Conservation (phyloP, 2,888 invertebrate species). For the Hypsopygia costalis region DNA sequence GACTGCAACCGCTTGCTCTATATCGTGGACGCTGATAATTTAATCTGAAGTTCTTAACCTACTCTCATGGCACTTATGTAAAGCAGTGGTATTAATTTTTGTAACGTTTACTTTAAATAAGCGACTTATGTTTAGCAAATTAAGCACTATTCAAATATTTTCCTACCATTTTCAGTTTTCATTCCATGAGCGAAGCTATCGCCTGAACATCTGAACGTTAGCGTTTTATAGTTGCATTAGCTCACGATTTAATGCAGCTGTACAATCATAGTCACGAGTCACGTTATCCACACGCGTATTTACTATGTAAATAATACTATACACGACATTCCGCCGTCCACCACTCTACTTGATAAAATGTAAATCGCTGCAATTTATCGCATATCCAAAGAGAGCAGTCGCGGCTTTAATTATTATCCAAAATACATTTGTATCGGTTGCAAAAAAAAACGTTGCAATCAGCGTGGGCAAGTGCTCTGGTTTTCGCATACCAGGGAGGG, state of each 20-base stretch:
- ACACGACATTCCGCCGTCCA: slow-evolving; percentile 46
- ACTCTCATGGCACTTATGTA: background rate
- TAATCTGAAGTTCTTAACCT: slow-evolving; percentile 14
- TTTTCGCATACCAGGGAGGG: slow-evolving; percentile 24
- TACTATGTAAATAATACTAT: slow-evolving; percentile 58
- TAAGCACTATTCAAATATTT: background rate
- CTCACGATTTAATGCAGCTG: slow-evolving; percentile 57
- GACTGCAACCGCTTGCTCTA: slow-evolving; percentile 39
- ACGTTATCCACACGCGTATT: slow-evolving; percentile 56
- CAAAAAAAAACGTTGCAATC: slow-evolving; percentile 32
- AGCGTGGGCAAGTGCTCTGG: slow-evolving; percentile 33
- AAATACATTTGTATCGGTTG: slow-evolving; percentile 33
- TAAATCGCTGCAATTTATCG: slow-evolving; percentile 38
- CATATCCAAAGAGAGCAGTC: slow-evolving; percentile 27
- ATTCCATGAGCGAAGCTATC: slow-evolving; percentile 47
- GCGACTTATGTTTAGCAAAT: background rate
- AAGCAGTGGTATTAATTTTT: background rate
- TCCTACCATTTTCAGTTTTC: slow-evolving; percentile 31
- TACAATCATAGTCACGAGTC: slow-evolving; percentile 63
- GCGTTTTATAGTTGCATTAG: slow-evolving; percentile 57
- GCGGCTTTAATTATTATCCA: slow-evolving; percentile 32
- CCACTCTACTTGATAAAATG: slow-evolving; percentile 28
- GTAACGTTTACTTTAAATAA: too few relatives aligned
- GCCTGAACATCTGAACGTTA: slow-evolving; percentile 58
- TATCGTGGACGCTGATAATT: slow-evolving; percentile 30